phyloP scores from a whole-genome alignment of 2,888 invertebrate genomes.

The Dynastes hyllus region DNA sequence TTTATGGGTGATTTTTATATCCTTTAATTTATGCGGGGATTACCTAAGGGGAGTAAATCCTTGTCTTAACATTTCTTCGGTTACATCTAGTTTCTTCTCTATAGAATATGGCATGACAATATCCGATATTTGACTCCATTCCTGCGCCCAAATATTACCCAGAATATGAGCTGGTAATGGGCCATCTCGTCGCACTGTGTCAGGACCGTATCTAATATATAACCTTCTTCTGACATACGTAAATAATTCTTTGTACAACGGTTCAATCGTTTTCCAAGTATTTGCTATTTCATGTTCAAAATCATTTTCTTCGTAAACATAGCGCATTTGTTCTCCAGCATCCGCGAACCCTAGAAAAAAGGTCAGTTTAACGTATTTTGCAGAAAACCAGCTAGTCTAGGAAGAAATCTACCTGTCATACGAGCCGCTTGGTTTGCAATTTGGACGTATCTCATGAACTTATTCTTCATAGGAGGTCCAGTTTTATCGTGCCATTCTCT shows the following conservation, averaged over 20 bases:
- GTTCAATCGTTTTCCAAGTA: constrained; percentile 79
- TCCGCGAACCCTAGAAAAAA: constrained; percentile 80
- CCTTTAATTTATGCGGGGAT: constrained; percentile 19
- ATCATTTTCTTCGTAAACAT: constrained; percentile 81
- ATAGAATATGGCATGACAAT: constrained; percentile 85
- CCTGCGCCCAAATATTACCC: constrained; percentile 91
- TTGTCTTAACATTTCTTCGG: constrained; percentile 83
- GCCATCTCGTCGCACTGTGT: constrained; percentile 76
- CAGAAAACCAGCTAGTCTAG: too few species aligned
- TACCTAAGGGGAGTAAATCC: constrained; percentile 83
- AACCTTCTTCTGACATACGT: constrained; percentile 85
- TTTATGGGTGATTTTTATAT: too few species aligned
- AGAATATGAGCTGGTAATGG: constrained; percentile 90
- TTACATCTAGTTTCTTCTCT: constrained; percentile 82
- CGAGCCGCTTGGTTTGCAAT: constrained; percentile 86
- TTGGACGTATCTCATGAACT: constrained; percentile 86
- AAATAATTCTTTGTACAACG: constrained; percentile 87
- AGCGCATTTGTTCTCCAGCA: constrained; percentile 87
- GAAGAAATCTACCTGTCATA: constrained; percentile 76
- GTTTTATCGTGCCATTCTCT: constrained; percentile 86
- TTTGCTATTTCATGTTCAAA: constrained; percentile 76
- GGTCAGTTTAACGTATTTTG: neutral
- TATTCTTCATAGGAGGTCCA: constrained; percentile 83
- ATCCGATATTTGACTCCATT: constrained; percentile 85
- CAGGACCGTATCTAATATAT: constrained; percentile 68